Base-by-base conservation (phyloP, 2,888 invertebrate species). In the Tribolium freemani region DNA sequence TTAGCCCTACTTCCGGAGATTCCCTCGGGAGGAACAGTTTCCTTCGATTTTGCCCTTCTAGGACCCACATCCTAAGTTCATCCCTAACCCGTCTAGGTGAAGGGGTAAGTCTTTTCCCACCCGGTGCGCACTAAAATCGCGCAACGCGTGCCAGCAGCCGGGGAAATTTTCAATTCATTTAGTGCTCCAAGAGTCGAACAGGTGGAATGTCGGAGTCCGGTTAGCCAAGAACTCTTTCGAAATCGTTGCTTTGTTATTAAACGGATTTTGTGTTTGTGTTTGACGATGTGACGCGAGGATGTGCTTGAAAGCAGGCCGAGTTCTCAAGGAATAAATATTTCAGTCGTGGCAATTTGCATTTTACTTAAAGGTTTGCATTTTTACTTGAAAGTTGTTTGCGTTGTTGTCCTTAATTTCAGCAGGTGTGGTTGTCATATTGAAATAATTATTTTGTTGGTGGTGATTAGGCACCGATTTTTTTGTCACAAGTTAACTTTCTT, bases 101-200 rank as follows among this genome's bases (percentile, higher is more conserved):
- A 38, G 38, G 38, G 38, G 38, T 38, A 38, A 2, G 1, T 6
- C 3, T 48, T 16, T 60, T 60, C 45, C 11, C 21, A 13, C 6
- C 30, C 16, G 13, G 8, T 53, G 64, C 56, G 67, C 67, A 66
- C 38, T 31, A 57, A 71, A 56, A 61, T 50, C 71, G 71, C 71
- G 71, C 71, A 71, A 16, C 71, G 66, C 71, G 71, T 71, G 71
- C 71, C 31, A 53, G 48, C 10, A 53, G 64, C 51, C 61, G 53
- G 71, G 71, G 66, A 71, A 66, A 71, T 38, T 66, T 71, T 57
- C 71, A 71, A 67, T 57, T 57, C 56, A 45, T 38, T 64, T 64
- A 64, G 64, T 64, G 54, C 54, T 64, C 26, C 20, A 53, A 64
- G 64, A 64, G 64, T 53, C 54, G 53, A 64, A 53, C 53, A 44